phyloP scores from a whole-genome alignment of 2,888 invertebrate species.

The Blastobasis adustella region DNA sequence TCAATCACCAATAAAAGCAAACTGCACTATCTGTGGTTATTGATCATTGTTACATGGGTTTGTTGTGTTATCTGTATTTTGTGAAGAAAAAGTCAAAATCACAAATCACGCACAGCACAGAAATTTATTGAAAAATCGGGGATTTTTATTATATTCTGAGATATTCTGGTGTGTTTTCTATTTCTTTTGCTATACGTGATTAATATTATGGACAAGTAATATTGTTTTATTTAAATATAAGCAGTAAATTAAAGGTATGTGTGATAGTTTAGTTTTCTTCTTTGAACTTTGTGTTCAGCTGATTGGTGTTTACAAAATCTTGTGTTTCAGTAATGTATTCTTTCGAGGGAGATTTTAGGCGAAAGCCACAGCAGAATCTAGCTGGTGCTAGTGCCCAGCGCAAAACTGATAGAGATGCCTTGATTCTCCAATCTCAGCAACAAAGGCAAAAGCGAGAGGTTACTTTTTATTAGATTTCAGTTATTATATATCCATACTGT shows the following conservation, averaged over 20 bases:
- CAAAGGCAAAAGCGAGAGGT: constrained; percentile 93
- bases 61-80: background rate
- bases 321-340: constrained; percentile 73
- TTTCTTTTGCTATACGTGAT: background rate
- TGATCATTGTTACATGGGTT: background rate
- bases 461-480: no score
- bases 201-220: constrained; percentile 1
- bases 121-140: background rate
- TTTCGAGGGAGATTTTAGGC: constrained; percentile 93
- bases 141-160: background rate
- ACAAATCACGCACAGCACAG: constrained; percentile 5
- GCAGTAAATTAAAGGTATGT: constrained; percentile 1
- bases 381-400: constrained; percentile 88
- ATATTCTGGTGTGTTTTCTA: constrained; percentile 1
- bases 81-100: constrained; percentile 4
- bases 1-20: no score
- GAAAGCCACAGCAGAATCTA: constrained; percentile 91
- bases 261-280: background rate
- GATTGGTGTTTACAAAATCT: constrained; percentile 45
- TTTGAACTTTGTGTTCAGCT: constrained; percentile 33
- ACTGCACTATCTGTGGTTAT: background rate
- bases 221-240: background rate
- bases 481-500: background rate
- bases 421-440: constrained; percentile 87
- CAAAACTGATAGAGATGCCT: constrained; percentile 78